Base-by-base conservation (phyloP, 2,797 vertebrate species). In the Crypturellus tataupa region DNA sequence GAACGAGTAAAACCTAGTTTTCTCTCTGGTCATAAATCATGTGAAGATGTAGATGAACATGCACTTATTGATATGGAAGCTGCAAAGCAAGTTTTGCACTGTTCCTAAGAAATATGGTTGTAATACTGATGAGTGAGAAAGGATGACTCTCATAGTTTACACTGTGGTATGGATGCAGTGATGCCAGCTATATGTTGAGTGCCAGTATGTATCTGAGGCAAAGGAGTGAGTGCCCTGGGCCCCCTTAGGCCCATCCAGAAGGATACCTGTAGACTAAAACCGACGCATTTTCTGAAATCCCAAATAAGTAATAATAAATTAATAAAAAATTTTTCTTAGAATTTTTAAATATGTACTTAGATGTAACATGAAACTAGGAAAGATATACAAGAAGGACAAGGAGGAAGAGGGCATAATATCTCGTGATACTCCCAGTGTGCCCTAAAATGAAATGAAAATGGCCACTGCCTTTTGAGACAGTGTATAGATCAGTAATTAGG, bases 111-210 rank as follows among this genome's bases (percentile, higher is more conserved):
- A 87, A 63, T 46, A 67, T 55, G 31, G 21, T 21, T 78, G 27
- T 9, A 70, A 56, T 56, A 69, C 1, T 44, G 25, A 46, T 63
- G 49, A 60, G 11, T 24, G n/a, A 88, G 46, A 71, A 79, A 87
- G 23, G 63, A 65, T 84, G 35, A 85, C 24, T 92, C 18, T 63
- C 11, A 4, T 51, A 31, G 65, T 89, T 92, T 89, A 72, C 46
- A 56, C 6, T 78, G 17, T 27, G 27, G 62, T 49, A 49, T 72
- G 37, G 27, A 67, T 72, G 25, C 12, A 68, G 31, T 33, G 51
- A 35, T 35, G 39, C 47, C 62, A 29, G 14, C 10, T 58, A 6
- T 55, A 35, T 0, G 0, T 73, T 60, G 70, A 59, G 12, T 29
- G 19, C 42, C 64, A 2, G 0, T 12, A 44, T 0, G 0, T 9